A percentile compares a stretch with the other conserved stretches of the same genome.
phyloP scores from a whole-genome alignment of 2,113 vertebrate species.

The Pollachius pollachius region DNA sequence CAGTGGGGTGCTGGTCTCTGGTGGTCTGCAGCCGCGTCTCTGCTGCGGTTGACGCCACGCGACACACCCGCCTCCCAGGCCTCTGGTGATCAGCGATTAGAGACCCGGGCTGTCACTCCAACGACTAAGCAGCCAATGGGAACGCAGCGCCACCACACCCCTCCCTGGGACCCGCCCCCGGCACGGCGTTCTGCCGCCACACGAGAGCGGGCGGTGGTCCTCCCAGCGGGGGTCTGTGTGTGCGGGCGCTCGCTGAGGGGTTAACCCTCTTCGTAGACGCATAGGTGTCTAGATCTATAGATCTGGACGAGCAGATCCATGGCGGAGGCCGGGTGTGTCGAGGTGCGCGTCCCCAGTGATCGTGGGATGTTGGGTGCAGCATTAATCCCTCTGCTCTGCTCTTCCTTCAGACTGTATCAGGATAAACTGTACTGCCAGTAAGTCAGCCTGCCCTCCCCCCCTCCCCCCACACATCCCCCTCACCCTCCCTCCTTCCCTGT shows the following conservation, averaged over 20 bases:
- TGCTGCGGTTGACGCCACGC: conserved; percentile 99
- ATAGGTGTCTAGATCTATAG: background rate
- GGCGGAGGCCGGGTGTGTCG: conserved; percentile 75
- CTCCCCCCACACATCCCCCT: conserved; percentile 60
- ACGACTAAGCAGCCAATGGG: conserved; percentile 37
- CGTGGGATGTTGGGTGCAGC: conserved; percentile 98
- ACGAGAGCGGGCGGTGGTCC: background rate
- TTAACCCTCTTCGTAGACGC: background rate
- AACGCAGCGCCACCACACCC: conserved; percentile 16
- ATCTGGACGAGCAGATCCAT: conserved; percentile 43
- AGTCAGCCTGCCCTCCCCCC: conserved; percentile 81
- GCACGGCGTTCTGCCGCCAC: conserved; percentile 19
- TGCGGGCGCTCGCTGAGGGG: background rate
- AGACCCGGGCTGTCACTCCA: conserved; percentile 53
- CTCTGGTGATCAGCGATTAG: conserved; percentile 40
- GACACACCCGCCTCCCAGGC: conserved; percentile 80
- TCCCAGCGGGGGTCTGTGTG: background rate
- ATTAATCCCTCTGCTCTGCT: conserved; percentile 98
- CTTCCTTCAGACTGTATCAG: conserved; percentile 99
- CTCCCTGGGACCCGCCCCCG: conserved; percentile 23
- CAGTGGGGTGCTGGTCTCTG: conserved; percentile 86
- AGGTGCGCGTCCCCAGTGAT: conserved; percentile 96
- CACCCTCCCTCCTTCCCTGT: conserved; percentile 53
- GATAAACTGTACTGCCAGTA: conserved; percentile 99
- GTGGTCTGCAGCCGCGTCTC: conserved; percentile 98